Evolutionary conservation across 2,113 vertebrate genomes (phyloP), one percentile per base, ranked within the genome.

Genomic region (human (Homo sapiens)): DNA sequence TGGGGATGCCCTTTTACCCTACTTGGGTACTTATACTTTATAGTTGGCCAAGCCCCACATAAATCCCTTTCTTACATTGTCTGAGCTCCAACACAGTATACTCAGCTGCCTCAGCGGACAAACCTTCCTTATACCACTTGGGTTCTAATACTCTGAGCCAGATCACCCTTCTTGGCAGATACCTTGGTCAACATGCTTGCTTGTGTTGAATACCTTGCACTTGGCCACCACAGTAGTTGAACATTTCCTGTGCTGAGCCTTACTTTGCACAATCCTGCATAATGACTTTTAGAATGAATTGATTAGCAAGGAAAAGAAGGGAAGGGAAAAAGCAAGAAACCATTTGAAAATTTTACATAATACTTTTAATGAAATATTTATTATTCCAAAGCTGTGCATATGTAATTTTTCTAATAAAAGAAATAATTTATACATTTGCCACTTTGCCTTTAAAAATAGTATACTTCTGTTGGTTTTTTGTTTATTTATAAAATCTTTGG

Each of bases 381-480:
- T 76, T 85, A 68, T 76, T 8, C 2, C 50, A 86, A 90, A 78
- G 13, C 32, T 94, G 2, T 90, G 82, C 25, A 72, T 27, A 72
- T 6, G 12, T 32, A 93, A 95, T 72, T 96, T 94, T 55, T 96
- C 14, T 43, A 86, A 5, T 38, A 61, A 89, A 89, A 90, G 22
- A 12, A 52, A 68, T 93, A 84, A 91, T 83, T 89, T 76, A 87
- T 0, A 50, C 1, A 75, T 96, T 89, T 66, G 20, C 3, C 32
- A 72, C 16, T 70, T 12, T 61, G 8, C 4, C 40, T 90, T 95
- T 93, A 75, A 93, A 90, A 86, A 90, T 32, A 72, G 32, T 80
- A 3, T 1, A 75, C 40, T 50, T 79, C 22, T 81, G n/a, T 40
- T 80, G 17, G 6, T 9, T 38, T 5, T 72, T 8, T 13, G 0